Base-by-base conservation (phyloP, 2,888 invertebrate species). In the Drosophila fungiperda region DNA sequence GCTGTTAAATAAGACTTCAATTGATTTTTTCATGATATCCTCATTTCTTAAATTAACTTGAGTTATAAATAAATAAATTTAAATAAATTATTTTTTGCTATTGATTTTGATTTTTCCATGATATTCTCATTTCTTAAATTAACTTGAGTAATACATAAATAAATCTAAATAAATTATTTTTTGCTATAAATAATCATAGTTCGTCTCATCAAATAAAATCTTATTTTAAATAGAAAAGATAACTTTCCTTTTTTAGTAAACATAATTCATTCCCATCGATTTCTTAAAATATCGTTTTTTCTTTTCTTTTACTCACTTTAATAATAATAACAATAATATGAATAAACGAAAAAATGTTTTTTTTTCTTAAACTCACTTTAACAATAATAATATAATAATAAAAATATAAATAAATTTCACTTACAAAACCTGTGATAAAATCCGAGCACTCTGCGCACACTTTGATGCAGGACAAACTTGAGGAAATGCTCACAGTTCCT, bases 401-500 rank as follows among this genome's bases (percentile, higher is more conserved):
- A 26, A 17, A 49, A 15, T 2, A 3, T 23, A 2, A 20, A 7
- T 45, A 45, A 15, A 45, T 15, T 45, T 17, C 15, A 6, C 23
- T 45, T 6, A 17, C 69, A 36, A 36, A 45, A 8, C 7, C 17
- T 11, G 5, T 61, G 23, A 1, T 0, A 50, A n/a, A 62, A 40
- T 35, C 15, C 0, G 63, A n/a, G 33, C 40, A 26, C 62, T n/a
- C 59, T 6, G 6, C 11, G 3, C 9, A 33, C 36, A 32, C 5
- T 20, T 48, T 6, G 9, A 12, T 8, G 23, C 1, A 12, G 20
- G 50, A 66, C 11, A 54, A 36, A 54, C 26, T 71, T 15, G 17
- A 42, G 63, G 11, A 48, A 48, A 52, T 26, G 42, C 54, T 60
- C 40, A 55, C 61, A 63, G 50, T 26, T 26, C n/a, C 12, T 15